These are phyloP conservation scores for Tenthredo distinguenda DNA, from an alignment of 2,888 invertebrate species.

Conservation along the genomic window DNA sequence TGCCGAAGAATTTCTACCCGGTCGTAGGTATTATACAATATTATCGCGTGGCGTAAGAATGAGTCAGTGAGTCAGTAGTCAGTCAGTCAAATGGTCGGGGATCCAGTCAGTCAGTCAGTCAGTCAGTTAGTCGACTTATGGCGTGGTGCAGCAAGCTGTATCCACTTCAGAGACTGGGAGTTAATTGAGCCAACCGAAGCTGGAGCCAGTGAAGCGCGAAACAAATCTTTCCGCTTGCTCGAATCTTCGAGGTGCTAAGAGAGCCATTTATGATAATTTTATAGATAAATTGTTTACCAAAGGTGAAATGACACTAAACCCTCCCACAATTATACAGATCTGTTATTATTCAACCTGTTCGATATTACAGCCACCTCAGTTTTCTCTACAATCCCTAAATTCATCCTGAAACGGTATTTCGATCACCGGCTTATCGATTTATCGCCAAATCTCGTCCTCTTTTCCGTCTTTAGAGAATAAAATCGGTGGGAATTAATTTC, in stretches of 20 bases:
- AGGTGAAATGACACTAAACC: slow-evolving; percentile 29
- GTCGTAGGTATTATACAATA: slow-evolving; percentile 11
- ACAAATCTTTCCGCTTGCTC: slow-evolving; percentile 56
- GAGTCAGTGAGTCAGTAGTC: slow-evolving; percentile 31
- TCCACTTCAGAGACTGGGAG: not conserved
- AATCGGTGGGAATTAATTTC: not conserved
- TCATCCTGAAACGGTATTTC: not conserved
- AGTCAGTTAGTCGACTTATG: not conserved
- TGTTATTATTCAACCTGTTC: not conserved
- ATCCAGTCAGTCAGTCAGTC: slow-evolving; percentile 15
- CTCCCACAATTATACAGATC: not conserved
- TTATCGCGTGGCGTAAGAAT: slow-evolving; percentile 35
- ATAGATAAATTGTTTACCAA: slow-evolving; percentile 51
- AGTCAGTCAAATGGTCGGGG: slow-evolving; percentile 32
- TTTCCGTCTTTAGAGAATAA: not conserved
- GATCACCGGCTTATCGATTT: no score
- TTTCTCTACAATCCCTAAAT: not conserved
- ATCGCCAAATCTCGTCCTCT: no score
- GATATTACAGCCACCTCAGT: not conserved
- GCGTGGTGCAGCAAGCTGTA: not conserved
- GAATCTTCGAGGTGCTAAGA: slow-evolving; percentile 63
- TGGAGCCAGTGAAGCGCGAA: slow-evolving; percentile 48
- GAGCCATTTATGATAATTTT: slow-evolving; percentile 67
- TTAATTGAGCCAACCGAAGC: slow-evolving; percentile 48
- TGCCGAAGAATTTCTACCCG: not conserved